phyloP scores from a whole-genome alignment of 2,888 invertebrate genomes.

The Chrysotoxum bicinctum region DNA sequence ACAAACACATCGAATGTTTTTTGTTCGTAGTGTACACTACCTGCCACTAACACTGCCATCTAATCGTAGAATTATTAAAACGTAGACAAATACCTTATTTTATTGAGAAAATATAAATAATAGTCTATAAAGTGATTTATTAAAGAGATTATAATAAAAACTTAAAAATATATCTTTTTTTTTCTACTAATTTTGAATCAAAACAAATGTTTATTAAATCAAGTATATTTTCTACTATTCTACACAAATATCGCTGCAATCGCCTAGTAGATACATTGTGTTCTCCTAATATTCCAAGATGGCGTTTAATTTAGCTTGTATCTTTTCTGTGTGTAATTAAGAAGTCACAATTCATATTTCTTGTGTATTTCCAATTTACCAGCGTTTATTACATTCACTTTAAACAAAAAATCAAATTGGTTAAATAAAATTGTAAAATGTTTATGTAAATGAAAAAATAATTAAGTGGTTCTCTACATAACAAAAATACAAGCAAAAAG shows the following conservation, averaged over 20 bases:
- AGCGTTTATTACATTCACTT: conserved; percentile 23
- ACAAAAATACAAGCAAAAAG: conserved; percentile 35
- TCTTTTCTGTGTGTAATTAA: conserved; percentile 75
- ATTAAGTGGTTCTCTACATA: conserved; percentile 3
- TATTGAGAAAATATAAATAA: too few relatives aligned
- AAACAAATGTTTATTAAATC: neutral
- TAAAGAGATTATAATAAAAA: too few relatives aligned
- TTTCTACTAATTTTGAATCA: neutral
- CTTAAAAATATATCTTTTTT: too few relatives aligned
- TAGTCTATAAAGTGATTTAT: too few relatives aligned
- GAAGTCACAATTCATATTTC: conserved; percentile 74
- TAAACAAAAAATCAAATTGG: conserved; percentile 5
- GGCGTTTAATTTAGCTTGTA: conserved; percentile 73
- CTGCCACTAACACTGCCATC: too few relatives aligned
- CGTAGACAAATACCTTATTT: too few relatives aligned
- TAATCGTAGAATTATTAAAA: neutral
- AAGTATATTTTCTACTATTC: neutral
- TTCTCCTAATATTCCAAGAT: conserved; percentile 70
- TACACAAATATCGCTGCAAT: conserved; percentile 27
- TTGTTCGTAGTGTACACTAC: too few relatives aligned
- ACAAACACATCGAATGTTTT: too few relatives aligned
- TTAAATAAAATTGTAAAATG: neutral
- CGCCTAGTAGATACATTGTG: conserved; percentile 20
- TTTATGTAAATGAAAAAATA: neutral
- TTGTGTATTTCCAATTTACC: conserved; percentile 58